Evolutionary conservation across 2,113 vertebrate species (phyloP).

Genomic region (Nansenia antarctica): DNA sequence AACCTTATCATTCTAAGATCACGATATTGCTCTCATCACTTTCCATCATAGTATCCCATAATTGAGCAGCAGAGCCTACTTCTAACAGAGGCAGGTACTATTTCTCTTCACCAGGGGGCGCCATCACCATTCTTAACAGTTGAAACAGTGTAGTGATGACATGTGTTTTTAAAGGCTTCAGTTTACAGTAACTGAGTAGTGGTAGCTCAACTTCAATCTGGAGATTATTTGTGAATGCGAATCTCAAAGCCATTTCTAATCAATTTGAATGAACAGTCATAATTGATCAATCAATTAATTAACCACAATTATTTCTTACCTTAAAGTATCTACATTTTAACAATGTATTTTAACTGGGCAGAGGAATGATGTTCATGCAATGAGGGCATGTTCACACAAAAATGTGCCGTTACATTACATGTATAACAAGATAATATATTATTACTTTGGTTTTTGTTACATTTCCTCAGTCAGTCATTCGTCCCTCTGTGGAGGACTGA

Average conservation of each 20-base stretch:
- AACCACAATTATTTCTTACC: too few relatives aligned
- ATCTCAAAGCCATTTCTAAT: neutral
- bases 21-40: neutral
- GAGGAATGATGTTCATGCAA: too few relatives aligned
- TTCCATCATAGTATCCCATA: neutral
- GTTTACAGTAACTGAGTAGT: neutral
- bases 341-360: too few relatives aligned
- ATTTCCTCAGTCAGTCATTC: too few relatives aligned
- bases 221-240: too few relatives aligned
- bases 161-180: neutral
- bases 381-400: too few relatives aligned
- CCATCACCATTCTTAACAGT: slow-evolving; percentile 5
- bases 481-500: too few relatives aligned
- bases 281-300: too few relatives aligned
- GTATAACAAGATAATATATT: neutral
- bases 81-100: neutral
- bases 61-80: neutral
- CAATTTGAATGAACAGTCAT: neutral
- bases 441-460: neutral
- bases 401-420: neutral
- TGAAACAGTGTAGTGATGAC: neutral
- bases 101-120: slow-evolving; percentile 46
- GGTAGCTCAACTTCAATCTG: neutral
- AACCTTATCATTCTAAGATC: neutral
- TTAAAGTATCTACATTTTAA: too few relatives aligned